Conservation (phyloP, 2,797 vertebrate species). For the Parauchenoglanis punctatus region DNA sequence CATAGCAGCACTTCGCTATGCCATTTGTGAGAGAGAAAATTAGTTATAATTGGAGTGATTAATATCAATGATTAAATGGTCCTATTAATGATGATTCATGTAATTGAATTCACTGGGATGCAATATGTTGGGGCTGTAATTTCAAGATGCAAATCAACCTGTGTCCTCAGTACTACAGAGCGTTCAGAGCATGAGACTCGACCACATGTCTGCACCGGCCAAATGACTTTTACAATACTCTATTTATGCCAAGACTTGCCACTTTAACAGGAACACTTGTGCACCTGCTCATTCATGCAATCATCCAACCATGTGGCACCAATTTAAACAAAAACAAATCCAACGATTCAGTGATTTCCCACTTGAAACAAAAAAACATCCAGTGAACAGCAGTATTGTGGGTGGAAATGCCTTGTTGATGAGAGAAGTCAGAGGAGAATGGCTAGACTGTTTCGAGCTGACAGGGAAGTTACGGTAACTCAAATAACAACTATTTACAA, state of each 20-base stretch:
- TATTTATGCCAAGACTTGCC: not conserved
- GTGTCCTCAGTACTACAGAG: conserved; percentile 24
- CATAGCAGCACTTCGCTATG: conserved; percentile 53
- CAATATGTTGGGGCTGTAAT: conserved; percentile 66
- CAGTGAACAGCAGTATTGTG: not conserved
- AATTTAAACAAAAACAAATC: not conserved
- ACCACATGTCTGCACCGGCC: not conserved
- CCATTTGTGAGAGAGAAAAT: conserved; percentile 63
- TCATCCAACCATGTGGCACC: not conserved
- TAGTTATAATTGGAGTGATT: conserved; percentile 73
- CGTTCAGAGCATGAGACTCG: not conserved
- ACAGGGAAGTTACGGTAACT: not conserved
- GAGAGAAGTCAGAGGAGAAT: not conserved
- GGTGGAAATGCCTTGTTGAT: not conserved
- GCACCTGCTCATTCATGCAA: not conserved
- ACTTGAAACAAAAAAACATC: not conserved
- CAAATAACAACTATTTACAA: not conserved
- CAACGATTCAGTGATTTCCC: too few relatives aligned
- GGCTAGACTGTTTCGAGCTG: not conserved
- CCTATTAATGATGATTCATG: conserved; percentile 70
- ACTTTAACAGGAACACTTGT: not conserved
- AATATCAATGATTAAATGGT: conserved; percentile 75
- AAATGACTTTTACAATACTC: conserved; percentile 24
- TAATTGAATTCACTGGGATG: conserved; percentile 71
- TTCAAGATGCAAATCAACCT: conserved; percentile 64